A percentile compares a stretch with the other conserved stretches of the same genome.
Evolutionary conservation across 2,797 vertebrate species (phyloP).

Genomic region (Psittacula echo): DNA sequence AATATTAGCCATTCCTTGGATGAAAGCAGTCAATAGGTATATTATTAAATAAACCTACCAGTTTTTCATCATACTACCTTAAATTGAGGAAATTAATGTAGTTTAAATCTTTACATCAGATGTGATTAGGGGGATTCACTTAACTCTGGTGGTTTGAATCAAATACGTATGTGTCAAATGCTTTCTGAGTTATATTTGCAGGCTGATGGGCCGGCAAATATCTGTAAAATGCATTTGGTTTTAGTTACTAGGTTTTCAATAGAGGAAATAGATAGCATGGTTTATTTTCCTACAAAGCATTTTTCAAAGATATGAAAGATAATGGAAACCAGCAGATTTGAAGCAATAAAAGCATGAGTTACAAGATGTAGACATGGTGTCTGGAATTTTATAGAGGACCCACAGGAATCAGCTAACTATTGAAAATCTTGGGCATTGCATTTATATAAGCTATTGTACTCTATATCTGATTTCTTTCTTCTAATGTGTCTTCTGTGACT

Average conservation of each 20-base stretch:
- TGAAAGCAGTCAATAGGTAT: neutral
- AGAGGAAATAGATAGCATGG: neutral
- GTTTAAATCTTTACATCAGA: neutral
- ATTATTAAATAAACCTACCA: neutral
- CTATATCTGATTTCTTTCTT: neutral
- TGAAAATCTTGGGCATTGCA: neutral
- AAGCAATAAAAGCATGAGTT: neutral
- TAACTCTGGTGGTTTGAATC: neutral
- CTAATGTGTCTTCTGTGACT: neutral
- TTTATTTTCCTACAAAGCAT: neutral
- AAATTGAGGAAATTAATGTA: neutral
- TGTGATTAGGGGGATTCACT: neutral
- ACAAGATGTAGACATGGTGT: neutral
- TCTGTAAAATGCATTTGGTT: neutral
- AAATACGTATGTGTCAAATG: neutral
- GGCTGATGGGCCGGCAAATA: neutral
- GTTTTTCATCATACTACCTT: neutral
- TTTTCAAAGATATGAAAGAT: neutral
- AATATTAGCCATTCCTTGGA: neutral
- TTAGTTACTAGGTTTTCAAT: neutral
- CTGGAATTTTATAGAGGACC: neutral
- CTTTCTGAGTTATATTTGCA: neutral
- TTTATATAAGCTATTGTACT: neutral
- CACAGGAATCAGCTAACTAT: neutral
- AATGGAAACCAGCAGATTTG: neutral